Base-by-base conservation (phyloP, 2,113 vertebrate genomes). In the Rhinoderma darwinii region DNA sequence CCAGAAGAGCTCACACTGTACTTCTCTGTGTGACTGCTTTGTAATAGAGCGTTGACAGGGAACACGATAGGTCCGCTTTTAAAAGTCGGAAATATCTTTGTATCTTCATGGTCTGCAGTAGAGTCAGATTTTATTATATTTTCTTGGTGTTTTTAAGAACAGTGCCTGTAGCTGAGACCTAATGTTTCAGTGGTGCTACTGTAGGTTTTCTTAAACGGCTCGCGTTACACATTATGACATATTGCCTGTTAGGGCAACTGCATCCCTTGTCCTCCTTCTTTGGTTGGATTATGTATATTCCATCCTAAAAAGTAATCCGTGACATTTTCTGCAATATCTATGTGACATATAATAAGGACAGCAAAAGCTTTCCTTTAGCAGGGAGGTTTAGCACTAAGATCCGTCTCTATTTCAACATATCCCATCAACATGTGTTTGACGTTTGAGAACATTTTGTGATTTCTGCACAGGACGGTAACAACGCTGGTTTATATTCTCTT, bases 381-480 rank as follows among this genome's bases (percentile, higher is more conserved):
- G 37, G 20, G 3, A 25, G 39, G 72, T 41, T 85, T 77, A 76
- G 54, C 35, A 66, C 37, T 27, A 75, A 85, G 54, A 85, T 47
- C 84, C 66, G 17, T 54, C 76, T 86, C 61, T 72, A 79, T 80
- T 78, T 86, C 30, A 86, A 27, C 50, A 73, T 73, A 81, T 74
- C 63, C 77, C 47, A 86, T 86, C 77, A 73, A 32, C 77, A 72
- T 81, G 73, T 85, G 66, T 54, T 80, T 73, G 85, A 86, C 85
- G 68, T 86, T 44, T 86, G 32, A 86, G 85, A 82, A 86, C 85
- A 86, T 81, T 81, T 73, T 86, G 63, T 82, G 63, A 72, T 80
- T 86, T 75, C 41, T 78, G 14, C 43, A 30, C 50, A 63, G 37
- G 47, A 30, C 35, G 66, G 44, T 35, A 61, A 56, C 50, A 30